Conservation (phyloP, 2,888 invertebrate species). For the Drosophila incognita region DNA sequence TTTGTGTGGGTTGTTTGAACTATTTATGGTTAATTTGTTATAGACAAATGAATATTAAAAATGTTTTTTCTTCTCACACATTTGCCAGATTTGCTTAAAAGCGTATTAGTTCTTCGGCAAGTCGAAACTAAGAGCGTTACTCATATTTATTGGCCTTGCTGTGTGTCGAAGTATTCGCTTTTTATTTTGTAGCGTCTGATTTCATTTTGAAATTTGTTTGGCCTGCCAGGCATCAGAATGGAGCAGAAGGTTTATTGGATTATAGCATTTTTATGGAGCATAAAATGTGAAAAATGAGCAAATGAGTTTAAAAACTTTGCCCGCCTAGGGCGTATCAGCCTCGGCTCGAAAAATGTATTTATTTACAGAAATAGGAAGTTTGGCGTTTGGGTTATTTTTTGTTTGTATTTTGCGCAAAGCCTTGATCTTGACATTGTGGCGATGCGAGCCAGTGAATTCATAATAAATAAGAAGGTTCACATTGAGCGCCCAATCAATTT, state of each 20-base stretch:
- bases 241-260: slow-evolving; percentile 70
- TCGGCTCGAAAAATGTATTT: slow-evolving; percentile 6
- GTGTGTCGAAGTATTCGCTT: slow-evolving; percentile 52
- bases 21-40: background rate
- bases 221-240: slow-evolving; percentile 17
- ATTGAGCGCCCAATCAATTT: slow-evolving; percentile 76
- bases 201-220: slow-evolving; percentile 48
- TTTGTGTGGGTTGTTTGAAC: background rate
- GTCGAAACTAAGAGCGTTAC: no score
- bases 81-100: background rate
- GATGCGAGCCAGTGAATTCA: slow-evolving; percentile 58
- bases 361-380: slow-evolving; percentile 20
- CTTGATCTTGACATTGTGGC: slow-evolving; percentile 54
- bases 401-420: background rate
- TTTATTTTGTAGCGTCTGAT: slow-evolving; percentile 36
- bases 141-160: slow-evolving; percentile 43
- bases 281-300: slow-evolving; percentile 69
- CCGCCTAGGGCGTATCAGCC: background rate
- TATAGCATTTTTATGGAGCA: slow-evolving; percentile 73
- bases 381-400: slow-evolving; percentile 9
- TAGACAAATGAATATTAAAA: background rate
- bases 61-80: background rate
- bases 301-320: slow-evolving; percentile 74
- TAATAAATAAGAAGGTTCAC: slow-evolving; percentile 64
- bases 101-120: slow-evolving; percentile 19